Evolutionary conservation across 2,113 vertebrate genomes (phyloP), one percentile per base, ranked within the genome.

Genomic region (Marmota flaviventris): DNA sequence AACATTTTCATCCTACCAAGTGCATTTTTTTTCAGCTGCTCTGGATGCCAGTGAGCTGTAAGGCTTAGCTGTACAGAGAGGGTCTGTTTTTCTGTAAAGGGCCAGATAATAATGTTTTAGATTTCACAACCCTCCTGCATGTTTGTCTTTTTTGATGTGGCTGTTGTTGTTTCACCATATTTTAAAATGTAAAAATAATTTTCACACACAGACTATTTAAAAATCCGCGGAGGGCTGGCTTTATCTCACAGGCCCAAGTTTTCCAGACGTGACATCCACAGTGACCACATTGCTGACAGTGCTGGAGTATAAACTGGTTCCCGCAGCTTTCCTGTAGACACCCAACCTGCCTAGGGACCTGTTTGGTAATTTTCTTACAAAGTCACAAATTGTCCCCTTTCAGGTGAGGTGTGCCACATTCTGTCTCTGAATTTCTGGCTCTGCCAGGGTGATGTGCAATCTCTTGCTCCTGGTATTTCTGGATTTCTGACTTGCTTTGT

Each of bases 391-490:
- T 24, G 53, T 12, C 13, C 37, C 58, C 37, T 76, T 70, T 73
- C 32, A 22, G n/a, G 27, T 77, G 61, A 93, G 27, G 25, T 61
- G 37, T 4, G 42, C 10, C 42, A 72, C 45, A 9, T 56, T 27
- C 58, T 39, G 32, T 48, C 39, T 89, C 25, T 65, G 48, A 70
- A 63, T 93, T 75, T 92, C 69, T 94, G 90, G 70, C 56, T 65
- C 39, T 81, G 48, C n/a, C 34, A 45, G 39, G 32, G 6, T 69
- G 25, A 51, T 4, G 17, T 45, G 7, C 34, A n/a, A 2, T 5
- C 11, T 79, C 37, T 84, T 34, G 11, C 48, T 77, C 39, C 32
- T 53, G 56, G 77, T 10, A 1, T 61, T 72, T 39, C 45, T 51
- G 20, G 27, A 32, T 78, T 72, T 70, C 39, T 78, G 65, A 73